These are phyloP conservation scores for Herpetotheres cachinnans DNA, from an alignment of 2,113 vertebrate genomes.

Conservation along the genomic window DNA sequence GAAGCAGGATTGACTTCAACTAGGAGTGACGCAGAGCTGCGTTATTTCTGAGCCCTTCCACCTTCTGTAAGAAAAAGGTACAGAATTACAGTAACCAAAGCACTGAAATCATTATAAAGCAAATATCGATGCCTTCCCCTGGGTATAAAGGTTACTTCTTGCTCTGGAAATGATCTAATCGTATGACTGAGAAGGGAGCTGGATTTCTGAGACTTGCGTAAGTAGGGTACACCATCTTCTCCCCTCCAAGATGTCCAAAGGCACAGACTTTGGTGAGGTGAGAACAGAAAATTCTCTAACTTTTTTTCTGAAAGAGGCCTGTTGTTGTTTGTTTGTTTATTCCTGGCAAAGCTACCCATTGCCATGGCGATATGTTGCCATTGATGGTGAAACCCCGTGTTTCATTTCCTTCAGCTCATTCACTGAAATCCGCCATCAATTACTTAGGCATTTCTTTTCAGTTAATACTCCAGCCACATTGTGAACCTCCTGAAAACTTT, in stretches of 20 bases:
- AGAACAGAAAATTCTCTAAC: slow-evolving; percentile 21
- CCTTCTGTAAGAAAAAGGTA: background rate
- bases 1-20: background rate
- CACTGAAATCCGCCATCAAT: slow-evolving; percentile 40
- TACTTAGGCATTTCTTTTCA: slow-evolving; percentile 48
- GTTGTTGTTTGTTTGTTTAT: slow-evolving; percentile 47
- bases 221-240: background rate
- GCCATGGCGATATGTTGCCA: slow-evolving; percentile 45
- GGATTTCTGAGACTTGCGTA: background rate
- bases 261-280: background rate
- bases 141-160: background rate
- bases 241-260: background rate
- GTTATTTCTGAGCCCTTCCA: background rate
- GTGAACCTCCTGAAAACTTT: slow-evolving; percentile 7
- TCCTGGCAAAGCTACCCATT: slow-evolving; percentile 51
- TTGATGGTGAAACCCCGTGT: background rate
- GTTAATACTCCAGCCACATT: slow-evolving; percentile 21
- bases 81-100: background rate
- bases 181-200: background rate
- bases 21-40: background rate
- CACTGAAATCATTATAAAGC: background rate
- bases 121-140: background rate
- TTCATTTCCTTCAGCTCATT: slow-evolving; percentile 47
- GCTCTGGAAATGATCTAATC: background rate
- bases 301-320: background rate